These are phyloP conservation scores for Shinisaurus crocodilurus DNA, from an alignment of 2,113 vertebrate species.

Conservation along the genomic window DNA sequence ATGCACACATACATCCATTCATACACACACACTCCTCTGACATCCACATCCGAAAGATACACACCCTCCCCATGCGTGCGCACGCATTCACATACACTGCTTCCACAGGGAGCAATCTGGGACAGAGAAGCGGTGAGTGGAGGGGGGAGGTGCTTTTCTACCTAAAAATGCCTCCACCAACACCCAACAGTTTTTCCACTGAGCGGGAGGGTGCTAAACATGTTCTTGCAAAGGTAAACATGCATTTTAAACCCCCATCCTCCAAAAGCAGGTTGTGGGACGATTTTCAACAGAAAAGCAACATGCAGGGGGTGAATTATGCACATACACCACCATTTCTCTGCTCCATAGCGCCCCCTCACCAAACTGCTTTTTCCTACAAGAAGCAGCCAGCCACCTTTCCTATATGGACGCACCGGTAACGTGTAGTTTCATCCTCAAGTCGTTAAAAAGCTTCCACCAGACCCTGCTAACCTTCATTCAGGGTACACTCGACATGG, in stretches of 20 bases:
- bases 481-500: background rate
- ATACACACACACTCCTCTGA: too few relatives aligned
- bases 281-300: background rate
- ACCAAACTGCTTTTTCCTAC: background rate
- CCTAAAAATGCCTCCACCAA: too few relatives aligned
- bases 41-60: too few relatives aligned
- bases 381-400: background rate
- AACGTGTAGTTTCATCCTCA: background rate
- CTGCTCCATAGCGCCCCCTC: background rate
- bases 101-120: background rate
- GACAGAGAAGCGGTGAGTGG: background rate
- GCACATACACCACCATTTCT: background rate
- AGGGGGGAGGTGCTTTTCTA: background rate
- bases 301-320: background rate
- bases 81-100: background rate
- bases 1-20: too few relatives aligned
- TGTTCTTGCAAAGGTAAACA: background rate
- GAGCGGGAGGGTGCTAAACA: too few relatives aligned
- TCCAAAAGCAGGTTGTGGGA: background rate
- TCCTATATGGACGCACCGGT: background rate
- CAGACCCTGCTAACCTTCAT: background rate
- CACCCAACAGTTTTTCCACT: background rate
- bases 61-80: too few relatives aligned
- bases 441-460: constrained; percentile 37
- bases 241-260: background rate